phyloP scores from a whole-genome alignment of 2,113 vertebrate genomes.

The Aegithalos caudatus region DNA sequence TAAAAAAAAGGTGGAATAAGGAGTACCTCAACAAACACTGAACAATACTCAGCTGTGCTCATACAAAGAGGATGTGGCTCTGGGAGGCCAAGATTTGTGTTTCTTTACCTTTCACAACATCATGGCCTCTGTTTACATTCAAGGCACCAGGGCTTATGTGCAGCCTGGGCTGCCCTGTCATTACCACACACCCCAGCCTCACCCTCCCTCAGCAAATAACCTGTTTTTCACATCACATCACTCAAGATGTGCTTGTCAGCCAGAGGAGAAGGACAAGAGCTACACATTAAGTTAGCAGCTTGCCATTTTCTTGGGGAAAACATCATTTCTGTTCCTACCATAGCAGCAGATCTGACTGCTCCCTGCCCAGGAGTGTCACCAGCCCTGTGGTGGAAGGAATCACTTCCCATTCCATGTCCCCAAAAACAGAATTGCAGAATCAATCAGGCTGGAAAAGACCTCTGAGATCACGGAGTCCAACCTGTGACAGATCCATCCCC shows the following conservation, averaged over 20 bases:
- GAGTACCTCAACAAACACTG: not conserved
- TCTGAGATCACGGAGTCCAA: not conserved
- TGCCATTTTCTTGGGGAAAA: not conserved
- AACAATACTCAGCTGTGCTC: not conserved
- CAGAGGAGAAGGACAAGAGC: not conserved
- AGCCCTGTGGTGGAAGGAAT: accelerated
- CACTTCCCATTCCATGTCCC: too few species aligned
- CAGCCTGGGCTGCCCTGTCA: not conserved
- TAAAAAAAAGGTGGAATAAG: not conserved
- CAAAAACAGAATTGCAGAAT: not conserved
- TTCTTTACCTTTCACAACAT: not conserved
- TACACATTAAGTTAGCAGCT: not conserved
- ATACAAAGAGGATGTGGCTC: not conserved
- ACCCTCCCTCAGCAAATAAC: not conserved
- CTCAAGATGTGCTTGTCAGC: not conserved
- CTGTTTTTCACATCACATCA: not conserved
- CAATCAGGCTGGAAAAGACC: not conserved
- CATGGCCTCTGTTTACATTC: not conserved
- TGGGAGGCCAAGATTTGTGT: not conserved
- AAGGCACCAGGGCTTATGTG: not conserved
- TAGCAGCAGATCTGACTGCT: accelerated
- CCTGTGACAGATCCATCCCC: not conserved
- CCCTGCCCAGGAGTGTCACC: accelerated
- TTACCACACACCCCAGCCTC: not conserved
- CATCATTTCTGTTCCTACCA: not conserved